phyloP scores from a whole-genome alignment of 1,140 invertebrate genomes.

The Chrysopa pallens region DNA sequence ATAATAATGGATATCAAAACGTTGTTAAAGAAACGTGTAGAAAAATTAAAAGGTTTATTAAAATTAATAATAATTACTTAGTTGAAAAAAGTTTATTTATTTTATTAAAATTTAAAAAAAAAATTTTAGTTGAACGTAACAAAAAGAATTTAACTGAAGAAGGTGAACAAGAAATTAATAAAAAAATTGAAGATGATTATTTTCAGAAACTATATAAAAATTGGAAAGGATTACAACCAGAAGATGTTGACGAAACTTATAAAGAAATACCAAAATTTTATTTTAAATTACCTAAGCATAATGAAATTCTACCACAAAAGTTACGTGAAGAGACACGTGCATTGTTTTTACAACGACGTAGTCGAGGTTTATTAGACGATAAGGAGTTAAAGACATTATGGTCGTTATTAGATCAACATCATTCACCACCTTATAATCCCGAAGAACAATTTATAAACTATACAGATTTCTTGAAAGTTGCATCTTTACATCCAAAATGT shows the following conservation, averaged over 20 bases:
- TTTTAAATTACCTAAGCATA: constrained; percentile 55
- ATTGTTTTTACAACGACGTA: constrained; percentile 67
- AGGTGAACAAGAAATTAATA: constrained; percentile 13
- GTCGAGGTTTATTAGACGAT: constrained; percentile 66
- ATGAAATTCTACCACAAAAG: constrained; percentile 59
- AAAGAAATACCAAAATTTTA: constrained; percentile 59
- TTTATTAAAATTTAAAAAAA: too few species aligned
- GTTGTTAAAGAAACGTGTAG: too few species aligned
- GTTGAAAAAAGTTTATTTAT: too few species aligned
- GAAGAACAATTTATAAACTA: constrained; percentile 77
- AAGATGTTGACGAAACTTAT: constrained; percentile 20
- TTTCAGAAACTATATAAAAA: constrained; percentile 34
- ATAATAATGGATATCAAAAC: too few species aligned
- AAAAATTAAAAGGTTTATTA: too few species aligned
- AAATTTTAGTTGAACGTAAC: too few species aligned
- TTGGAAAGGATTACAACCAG: constrained; percentile 30
- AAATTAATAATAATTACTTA: too few species aligned
- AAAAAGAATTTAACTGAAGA: constrained; percentile 5
- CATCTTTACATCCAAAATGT: constrained; percentile 31
- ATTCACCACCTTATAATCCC: constrained; percentile 43
- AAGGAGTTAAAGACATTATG: constrained; percentile 60
- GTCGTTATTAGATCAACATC: constrained; percentile 63
- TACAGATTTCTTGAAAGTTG: constrained; percentile 62
- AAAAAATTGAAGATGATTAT: constrained; percentile 28
- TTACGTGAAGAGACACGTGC: constrained; percentile 74